A percentile compares a stretch with the other conserved stretches of the same genome.
These are phyloP conservation scores for Pipistrellus pipistrellus DNA, from an alignment of 2,797 vertebrate species.

Conservation along the genomic window DNA sequence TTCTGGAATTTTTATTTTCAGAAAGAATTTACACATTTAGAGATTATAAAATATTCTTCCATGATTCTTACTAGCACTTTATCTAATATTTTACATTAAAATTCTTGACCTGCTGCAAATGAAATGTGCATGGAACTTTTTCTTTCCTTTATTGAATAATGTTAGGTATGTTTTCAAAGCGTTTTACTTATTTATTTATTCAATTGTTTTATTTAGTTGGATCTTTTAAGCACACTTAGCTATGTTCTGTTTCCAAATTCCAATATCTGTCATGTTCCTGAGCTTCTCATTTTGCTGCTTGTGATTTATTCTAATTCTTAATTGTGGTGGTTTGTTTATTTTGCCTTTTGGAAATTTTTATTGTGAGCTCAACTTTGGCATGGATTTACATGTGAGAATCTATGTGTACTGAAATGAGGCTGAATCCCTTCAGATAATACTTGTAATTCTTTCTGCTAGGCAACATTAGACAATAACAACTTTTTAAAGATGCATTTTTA, in stretches of 20 bases:
- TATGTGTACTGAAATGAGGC: background rate
- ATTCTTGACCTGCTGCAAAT: background rate
- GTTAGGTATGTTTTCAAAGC: slow-evolving; percentile 7
- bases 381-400: background rate
- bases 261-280: background rate
- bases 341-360: slow-evolving; percentile 20
- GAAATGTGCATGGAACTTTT: background rate
- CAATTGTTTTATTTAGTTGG: background rate
- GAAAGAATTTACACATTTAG: background rate
- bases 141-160: background rate
- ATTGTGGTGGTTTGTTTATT: slow-evolving; percentile 17
- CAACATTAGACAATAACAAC: slow-evolving; percentile 26
- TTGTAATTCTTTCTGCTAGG: slow-evolving; percentile 17
- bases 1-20: background rate
- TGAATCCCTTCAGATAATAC: slow-evolving; percentile 50
- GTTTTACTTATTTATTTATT: background rate
- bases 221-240: background rate
- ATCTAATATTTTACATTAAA: slow-evolving; percentile 23
- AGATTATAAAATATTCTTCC: slow-evolving; percentile 13
- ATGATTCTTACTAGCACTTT: background rate
- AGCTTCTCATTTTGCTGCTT: background rate
- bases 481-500: background rate
- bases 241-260: slow-evolving; percentile 27
- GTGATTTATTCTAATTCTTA: slow-evolving; percentile 51
- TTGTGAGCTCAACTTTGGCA: slow-evolving; percentile 23